Evolutionary conservation across 2,113 vertebrate species (phyloP).

Genomic region (Elgaria multicarinata): DNA sequence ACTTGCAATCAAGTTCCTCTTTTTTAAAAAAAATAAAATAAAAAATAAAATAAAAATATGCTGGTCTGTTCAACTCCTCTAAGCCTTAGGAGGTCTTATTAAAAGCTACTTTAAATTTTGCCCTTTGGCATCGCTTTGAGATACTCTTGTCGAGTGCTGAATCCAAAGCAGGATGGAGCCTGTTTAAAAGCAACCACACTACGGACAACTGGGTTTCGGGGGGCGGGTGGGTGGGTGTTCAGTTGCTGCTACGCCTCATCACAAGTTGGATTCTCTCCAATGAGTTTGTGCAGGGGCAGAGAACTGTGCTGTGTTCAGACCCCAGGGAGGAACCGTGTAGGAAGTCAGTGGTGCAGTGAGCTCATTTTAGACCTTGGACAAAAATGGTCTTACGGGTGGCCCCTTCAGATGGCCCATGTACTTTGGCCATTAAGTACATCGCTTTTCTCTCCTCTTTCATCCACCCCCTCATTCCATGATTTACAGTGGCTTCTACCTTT

Average conservation of each 20-base stretch:
- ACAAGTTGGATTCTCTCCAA: fast-evolving
- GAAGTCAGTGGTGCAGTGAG: neutral
- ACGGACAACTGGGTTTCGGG: neutral
- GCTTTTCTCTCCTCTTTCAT: no score
- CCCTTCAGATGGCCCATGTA: no score
- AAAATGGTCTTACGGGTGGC: no score
- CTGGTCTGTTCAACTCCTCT: conserved; percentile 61
- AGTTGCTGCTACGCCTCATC: neutral
- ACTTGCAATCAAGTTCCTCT: conserved; percentile 58
- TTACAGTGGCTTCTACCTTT: no score
- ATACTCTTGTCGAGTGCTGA: conserved; percentile 39
- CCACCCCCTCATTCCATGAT: no score
- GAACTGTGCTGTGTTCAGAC: fast-evolving
- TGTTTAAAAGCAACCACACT: conserved; percentile 48
- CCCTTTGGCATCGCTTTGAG: conserved; percentile 70
- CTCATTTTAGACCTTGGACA: no score
- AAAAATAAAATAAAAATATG: conserved; percentile 5
- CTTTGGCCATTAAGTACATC: no score
- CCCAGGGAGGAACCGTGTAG: fast-evolving
- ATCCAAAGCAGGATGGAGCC: conserved; percentile 18
- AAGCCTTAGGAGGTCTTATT: conserved; percentile 71
- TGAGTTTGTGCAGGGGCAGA: neutral
- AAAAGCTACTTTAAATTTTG: conserved; percentile 75
- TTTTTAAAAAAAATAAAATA: conserved; percentile 22
- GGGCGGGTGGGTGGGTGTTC: neutral